Percentiles rank a stretch among this genome's conserved stretches.
Conservation (phyloP, 2,113 vertebrate species). For the Morone chrysops region DNA sequence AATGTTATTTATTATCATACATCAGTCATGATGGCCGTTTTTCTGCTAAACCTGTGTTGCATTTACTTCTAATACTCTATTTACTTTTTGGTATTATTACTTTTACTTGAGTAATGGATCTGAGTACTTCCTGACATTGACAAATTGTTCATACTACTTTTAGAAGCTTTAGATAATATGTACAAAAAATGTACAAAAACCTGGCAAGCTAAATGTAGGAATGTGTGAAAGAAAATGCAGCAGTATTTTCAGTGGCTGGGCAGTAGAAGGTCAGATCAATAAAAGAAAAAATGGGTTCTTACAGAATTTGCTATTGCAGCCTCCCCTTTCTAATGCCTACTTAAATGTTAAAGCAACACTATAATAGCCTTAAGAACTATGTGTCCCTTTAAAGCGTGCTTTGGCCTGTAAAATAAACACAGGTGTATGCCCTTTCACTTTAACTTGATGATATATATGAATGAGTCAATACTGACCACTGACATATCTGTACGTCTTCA, state of each 20-base stretch:
- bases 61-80: not conserved
- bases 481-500: conserved; percentile 15
- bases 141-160: conserved; percentile 16
- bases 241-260: conserved; percentile 59
- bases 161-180: conserved; percentile 13
- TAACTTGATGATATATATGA: conserved; percentile 8
- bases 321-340: conserved; percentile 58
- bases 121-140: not conserved
- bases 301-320: conserved; percentile 63
- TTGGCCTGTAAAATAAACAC: conserved; percentile 53
- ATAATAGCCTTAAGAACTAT: conserved; percentile 48
- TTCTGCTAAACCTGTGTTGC: not conserved
- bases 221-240: conserved; percentile 53
- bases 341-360: conserved; percentile 69
- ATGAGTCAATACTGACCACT: conserved; percentile 15
- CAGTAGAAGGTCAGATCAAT: conserved; percentile 82
- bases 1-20: not conserved
- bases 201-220: conserved; percentile 36
- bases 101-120: not conserved
- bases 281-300: conserved; percentile 70
- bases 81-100: not conserved
- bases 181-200: conserved; percentile 22
- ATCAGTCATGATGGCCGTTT: not conserved
- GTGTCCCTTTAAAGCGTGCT: conserved; percentile 14
- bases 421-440: conserved; percentile 33